These are phyloP conservation scores for Rachycentron canadum DNA, from an alignment of 2,797 vertebrate genomes.

Conservation along the genomic window DNA sequence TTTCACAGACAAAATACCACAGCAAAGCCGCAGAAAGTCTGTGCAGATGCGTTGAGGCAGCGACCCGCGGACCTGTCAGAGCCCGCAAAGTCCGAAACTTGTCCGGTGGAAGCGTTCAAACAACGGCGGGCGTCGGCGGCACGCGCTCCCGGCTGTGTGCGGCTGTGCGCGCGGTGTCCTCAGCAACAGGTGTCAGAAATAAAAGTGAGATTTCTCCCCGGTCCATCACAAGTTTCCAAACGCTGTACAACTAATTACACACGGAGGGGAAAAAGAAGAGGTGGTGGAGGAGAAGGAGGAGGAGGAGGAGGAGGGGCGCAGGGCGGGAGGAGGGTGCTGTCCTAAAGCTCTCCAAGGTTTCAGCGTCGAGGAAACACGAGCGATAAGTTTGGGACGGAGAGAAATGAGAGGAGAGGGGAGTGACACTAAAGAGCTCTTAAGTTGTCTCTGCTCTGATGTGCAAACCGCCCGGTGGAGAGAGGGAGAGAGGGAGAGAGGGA, in stretches of 20 bases:
- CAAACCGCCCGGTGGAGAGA: neutral
- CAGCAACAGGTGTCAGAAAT: slow-evolving; percentile 77
- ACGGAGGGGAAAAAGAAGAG: slow-evolving; percentile 1
- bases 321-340: slow-evolving; percentile 1
- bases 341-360: slow-evolving; percentile 24
- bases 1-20: neutral
- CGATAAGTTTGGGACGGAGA: slow-evolving; percentile 35
- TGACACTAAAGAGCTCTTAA: slow-evolving; percentile 37
- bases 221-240: slow-evolving; percentile 65
- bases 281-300: slow-evolving; percentile 3
- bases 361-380: slow-evolving; percentile 35
- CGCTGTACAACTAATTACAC: slow-evolving; percentile 53
- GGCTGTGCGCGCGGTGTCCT: slow-evolving; percentile 29
- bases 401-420: neutral
- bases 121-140: neutral
- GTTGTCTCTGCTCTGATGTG: too few relatives aligned
- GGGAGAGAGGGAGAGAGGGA: too few relatives aligned
- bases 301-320: neutral
- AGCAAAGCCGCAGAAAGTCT: slow-evolving; percentile 1
- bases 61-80: slow-evolving; percentile 35
- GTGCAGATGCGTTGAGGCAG: neutral
- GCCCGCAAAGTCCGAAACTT: neutral
- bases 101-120: neutral
- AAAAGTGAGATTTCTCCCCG: slow-evolving; percentile 53
- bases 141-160: neutral